Evolutionary conservation across 2,888 invertebrate genomes (phyloP), one percentile per base, ranked within the genome.

Genomic region (Cheilosia soror): DNA sequence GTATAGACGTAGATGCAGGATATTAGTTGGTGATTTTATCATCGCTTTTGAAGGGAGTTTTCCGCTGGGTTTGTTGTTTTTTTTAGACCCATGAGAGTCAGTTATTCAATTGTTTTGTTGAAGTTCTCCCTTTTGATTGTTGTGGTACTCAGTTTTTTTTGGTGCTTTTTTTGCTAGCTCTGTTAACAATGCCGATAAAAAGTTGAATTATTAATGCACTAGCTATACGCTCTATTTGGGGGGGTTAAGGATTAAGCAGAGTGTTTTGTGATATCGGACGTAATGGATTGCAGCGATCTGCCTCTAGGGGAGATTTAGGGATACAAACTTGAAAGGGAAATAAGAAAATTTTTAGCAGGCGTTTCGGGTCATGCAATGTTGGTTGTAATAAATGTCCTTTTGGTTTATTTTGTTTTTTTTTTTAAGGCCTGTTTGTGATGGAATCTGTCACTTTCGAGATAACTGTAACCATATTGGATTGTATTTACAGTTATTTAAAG

Each of bases 131-230:
- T 51, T 58, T 20, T 49, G 40, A 51, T 69, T 81, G 63, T 42
- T 69, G 9, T 49, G 27, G 3, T 75, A 20, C n/a, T 55, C 15
- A 33, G 33, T 44, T 66, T 42, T 57, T 71, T 60, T 27, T 40
- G 0, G 20, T 20, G 20, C 20, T 40, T 51, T 51, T 33, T n/a
- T 20, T 62, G 29, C 37, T 29, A 57, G 31, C 51, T 63, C 66
- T 69, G 80, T 84, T 80, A 84, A 79, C 83, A 84, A 75, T 69
- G 11, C 75, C 69, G 84, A 84, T 84, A 84, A 80, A 83, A 84
- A 71, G 66, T 80, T 75, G 65, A 71, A 71, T 66, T 80, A 80
- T 84, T 71, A 84, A 84, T 84, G 69, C 55, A 75, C 47, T 51
- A 51, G 27, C 51, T 55, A 33, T 7, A 2, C 2, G 2, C 29